A percentile compares a stretch with the other conserved stretches of the same genome.
Conservation (phyloP, 2,113 vertebrate species). For the Bombycilla garrulus region DNA sequence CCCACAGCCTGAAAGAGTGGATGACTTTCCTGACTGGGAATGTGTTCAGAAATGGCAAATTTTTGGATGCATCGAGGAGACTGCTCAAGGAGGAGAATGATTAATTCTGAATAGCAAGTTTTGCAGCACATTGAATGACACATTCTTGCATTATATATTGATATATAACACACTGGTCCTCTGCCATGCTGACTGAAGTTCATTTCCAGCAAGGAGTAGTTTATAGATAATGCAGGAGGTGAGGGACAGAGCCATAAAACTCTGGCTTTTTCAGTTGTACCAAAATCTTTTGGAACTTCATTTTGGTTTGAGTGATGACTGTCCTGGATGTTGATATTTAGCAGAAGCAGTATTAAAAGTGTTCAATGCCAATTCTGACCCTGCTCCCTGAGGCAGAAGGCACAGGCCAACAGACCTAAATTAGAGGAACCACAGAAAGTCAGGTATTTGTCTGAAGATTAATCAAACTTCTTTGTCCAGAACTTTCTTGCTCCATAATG, state of each 20-base stretch:
- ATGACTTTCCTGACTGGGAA: background rate
- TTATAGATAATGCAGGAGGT: conserved; percentile 52
- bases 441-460: background rate
- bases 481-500: background rate
- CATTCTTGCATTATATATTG: conserved; percentile 41
- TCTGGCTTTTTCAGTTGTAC: background rate
- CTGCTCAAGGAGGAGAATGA: background rate
- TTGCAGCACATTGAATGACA: conserved; percentile 50
- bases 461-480: background rate
- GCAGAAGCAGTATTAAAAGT: conserved; percentile 26
- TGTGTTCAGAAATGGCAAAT: background rate
- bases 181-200: conserved; percentile 28
- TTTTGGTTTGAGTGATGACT: conserved; percentile 47
- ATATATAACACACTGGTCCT: conserved; percentile 40
- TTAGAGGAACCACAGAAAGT: background rate
- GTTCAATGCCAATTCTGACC: background rate
- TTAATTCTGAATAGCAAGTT: conserved; percentile 42
- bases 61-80: background rate
- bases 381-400: conserved; percentile 15
- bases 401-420: background rate
- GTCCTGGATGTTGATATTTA: conserved; percentile 3
- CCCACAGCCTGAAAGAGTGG: background rate
- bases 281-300: conserved; percentile 41
- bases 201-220: conserved; percentile 24
- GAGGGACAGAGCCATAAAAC: conserved; percentile 30